Percentiles rank a stretch among this genome's conserved stretches.
phyloP scores from a whole-genome alignment of 2,888 invertebrate species.

The Nephrotoma guestfalica region DNA sequence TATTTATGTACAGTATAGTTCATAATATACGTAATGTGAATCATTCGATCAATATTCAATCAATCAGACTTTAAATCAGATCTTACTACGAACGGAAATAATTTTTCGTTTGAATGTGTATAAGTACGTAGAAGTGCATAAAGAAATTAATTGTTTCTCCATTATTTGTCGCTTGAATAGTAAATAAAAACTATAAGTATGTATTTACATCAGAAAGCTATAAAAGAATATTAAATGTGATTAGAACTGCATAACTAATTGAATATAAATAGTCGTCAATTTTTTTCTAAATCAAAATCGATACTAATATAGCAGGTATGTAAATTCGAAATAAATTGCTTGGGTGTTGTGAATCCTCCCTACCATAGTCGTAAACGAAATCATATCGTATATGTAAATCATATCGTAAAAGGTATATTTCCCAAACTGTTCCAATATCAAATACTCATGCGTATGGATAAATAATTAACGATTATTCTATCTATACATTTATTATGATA shows the following conservation, averaged over 20 bases:
- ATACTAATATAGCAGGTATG: not conserved
- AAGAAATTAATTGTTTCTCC: not conserved
- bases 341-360: not conserved
- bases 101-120: not conserved
- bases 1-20: too few relatives aligned
- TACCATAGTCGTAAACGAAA: not conserved
- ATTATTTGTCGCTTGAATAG: not conserved
- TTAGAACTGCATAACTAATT: not conserved
- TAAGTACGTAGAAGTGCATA: not conserved
- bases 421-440: not conserved
- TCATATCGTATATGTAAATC: not conserved
- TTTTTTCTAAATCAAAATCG: not conserved
- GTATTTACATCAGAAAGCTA: not conserved
- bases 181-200: not conserved
- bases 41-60: not conserved
- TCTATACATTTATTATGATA: not conserved
- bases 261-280: not conserved
- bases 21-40: not conserved
- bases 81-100: not conserved
- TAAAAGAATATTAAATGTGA: not conserved
- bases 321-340: not conserved
- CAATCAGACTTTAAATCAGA: not conserved
- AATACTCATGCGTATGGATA: not conserved
- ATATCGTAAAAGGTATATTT: not conserved
- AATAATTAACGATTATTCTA: not conserved